A percentile compares a stretch with the other conserved stretches of the same genome.
Conservation (phyloP, 2,113 vertebrate species). For the Myrmophylax atrothorax region DNA sequence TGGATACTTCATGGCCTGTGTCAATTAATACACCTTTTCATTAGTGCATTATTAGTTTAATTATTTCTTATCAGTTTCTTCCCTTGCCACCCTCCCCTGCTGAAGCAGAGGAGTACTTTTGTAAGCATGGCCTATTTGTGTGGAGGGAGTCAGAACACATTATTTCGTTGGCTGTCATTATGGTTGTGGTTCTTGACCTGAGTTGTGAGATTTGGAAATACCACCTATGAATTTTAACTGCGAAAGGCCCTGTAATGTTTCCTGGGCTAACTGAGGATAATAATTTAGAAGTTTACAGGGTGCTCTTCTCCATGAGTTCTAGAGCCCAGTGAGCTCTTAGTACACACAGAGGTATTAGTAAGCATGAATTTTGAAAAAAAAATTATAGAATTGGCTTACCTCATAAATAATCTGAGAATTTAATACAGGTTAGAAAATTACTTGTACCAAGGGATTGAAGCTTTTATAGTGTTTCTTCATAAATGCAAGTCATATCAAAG, state of each 20-base stretch:
- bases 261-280: not conserved
- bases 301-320: not conserved
- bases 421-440: not conserved
- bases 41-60: not conserved
- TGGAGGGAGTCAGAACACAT: not conserved
- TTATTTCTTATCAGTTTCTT: conserved; percentile 33
- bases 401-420: not conserved
- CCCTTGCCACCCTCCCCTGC: not conserved
- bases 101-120: not conserved
- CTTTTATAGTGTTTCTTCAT: not conserved
- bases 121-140: not conserved
- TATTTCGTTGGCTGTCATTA: not conserved
- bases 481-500: not conserved
- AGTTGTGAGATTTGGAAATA: not conserved
- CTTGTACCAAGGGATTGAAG: not conserved
- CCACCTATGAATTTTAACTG: not conserved
- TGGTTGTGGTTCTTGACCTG: not conserved
- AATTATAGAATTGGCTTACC: not conserved
- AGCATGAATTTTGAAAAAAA: not conserved
- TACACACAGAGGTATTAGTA: not conserved
- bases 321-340: not conserved
- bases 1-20: not conserved
- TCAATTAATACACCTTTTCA: conserved; percentile 33
- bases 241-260: not conserved
- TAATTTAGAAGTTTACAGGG: not conserved